phyloP scores from a whole-genome alignment of 2,888 invertebrate species.

The Flexamia atlantica region DNA sequence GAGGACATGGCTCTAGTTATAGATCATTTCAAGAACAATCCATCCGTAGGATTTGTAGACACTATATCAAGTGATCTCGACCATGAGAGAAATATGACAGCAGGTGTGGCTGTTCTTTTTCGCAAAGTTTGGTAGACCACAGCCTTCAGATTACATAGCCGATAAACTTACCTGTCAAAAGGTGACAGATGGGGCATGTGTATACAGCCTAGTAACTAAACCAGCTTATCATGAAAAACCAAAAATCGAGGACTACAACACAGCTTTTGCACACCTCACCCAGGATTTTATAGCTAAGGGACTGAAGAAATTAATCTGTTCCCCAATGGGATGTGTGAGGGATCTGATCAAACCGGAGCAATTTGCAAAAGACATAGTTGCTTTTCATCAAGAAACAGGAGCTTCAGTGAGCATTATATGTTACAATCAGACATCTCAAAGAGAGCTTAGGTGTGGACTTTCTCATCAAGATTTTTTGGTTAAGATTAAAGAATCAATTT shows the following conservation, averaged over 20 bases:
- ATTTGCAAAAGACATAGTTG: neutral
- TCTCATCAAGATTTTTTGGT: neutral
- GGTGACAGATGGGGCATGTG: neutral
- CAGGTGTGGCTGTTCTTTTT: neutral
- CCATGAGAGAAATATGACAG: neutral
- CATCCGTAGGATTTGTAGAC: neutral
- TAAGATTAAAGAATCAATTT: neutral
- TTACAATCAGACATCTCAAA: neutral
- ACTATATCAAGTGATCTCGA: neutral
- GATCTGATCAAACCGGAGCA: neutral
- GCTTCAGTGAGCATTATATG: neutral
- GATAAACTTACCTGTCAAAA: neutral
- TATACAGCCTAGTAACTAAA: neutral
- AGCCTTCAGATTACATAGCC: neutral
- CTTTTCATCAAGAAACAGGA: neutral
- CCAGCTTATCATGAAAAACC: neutral
- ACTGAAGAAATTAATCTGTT: slow-evolving; percentile 21
- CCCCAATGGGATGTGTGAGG: slow-evolving; percentile 29
- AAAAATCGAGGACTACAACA: neutral
- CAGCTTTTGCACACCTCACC: neutral
- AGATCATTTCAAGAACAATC: neutral
- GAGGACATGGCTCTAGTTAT: neutral
- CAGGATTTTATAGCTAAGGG: neutral
- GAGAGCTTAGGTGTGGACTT: neutral
- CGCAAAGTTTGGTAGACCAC: neutral